These are phyloP conservation scores for Setophaga coronata DNA, from an alignment of 2,113 vertebrate genomes.

Conservation along the genomic window DNA sequence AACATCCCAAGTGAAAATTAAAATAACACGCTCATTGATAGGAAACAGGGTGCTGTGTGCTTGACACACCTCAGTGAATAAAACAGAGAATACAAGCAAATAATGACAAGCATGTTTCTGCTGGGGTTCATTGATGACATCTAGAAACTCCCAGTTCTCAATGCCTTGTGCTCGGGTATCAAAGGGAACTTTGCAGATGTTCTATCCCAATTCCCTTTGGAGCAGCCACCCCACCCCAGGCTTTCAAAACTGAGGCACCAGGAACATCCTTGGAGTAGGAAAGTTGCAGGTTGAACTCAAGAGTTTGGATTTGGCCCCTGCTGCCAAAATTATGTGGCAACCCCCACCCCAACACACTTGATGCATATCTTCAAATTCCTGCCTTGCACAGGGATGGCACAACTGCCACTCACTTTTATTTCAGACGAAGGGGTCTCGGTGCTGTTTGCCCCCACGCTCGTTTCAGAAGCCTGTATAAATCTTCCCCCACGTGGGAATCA, in stretches of 20 bases:
- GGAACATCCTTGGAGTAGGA: not conserved
- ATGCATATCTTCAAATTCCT: not conserved
- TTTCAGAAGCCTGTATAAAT: conserved; percentile 14
- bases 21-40: not conserved
- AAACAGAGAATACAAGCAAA: not conserved
- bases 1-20: not conserved
- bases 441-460: not conserved
- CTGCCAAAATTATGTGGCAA: not conserved
- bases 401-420: not conserved
- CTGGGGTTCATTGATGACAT: not conserved
- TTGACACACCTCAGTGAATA: not conserved
- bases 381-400: not conserved
- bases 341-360: not conserved
- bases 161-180: not conserved
- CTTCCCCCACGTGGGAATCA: not conserved
- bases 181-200: rapidly evolving
- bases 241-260: not conserved
- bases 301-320: rapidly evolving
- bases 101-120: not conserved
- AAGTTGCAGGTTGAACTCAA: not conserved
- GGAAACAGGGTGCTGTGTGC: not conserved
- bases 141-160: not conserved
- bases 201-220: rapidly evolving
- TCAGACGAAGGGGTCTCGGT: not conserved
- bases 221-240: not conserved